Evolutionary conservation across 2,113 vertebrate species (phyloP).

Genomic region (Crotophaga sulcirostris): DNA sequence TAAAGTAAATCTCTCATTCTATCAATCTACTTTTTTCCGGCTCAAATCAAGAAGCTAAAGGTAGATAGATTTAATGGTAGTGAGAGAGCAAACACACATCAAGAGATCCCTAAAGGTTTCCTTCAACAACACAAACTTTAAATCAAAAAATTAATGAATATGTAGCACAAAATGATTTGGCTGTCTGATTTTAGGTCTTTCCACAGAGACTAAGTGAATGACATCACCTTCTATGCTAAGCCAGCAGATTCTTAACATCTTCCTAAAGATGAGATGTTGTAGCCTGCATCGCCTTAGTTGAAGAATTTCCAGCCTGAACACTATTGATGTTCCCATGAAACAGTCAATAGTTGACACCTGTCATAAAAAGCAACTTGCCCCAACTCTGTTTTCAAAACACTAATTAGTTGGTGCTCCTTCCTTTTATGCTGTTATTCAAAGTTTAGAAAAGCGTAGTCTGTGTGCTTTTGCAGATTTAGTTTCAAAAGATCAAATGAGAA

Average conservation of each 20-base stretch:
- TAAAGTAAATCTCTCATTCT: background rate
- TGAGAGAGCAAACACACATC: background rate
- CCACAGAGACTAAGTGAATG: background rate
- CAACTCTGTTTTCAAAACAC: background rate
- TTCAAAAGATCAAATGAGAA: background rate
- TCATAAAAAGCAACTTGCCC: background rate
- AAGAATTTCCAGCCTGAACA: background rate
- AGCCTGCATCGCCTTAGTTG: background rate
- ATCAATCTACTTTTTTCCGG: background rate
- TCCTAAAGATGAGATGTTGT: background rate
- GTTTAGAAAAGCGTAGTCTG: background rate
- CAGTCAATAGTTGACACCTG: slow-evolving; percentile 29
- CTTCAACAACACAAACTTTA: background rate
- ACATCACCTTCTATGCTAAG: background rate
- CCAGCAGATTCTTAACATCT: background rate
- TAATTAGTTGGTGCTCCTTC: background rate
- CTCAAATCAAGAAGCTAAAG: background rate
- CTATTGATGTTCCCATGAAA: slow-evolving; percentile 28
- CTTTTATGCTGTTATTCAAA: background rate
- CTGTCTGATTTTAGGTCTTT: slow-evolving; percentile 13
- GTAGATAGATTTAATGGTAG: background rate
- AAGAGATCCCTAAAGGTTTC: background rate
- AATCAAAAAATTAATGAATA: slow-evolving; percentile 20
- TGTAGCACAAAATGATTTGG: background rate
- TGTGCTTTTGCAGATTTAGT: background rate